Conservation (phyloP, 1,140 invertebrate genomes). For the Tetramorium parvispinum region DNA sequence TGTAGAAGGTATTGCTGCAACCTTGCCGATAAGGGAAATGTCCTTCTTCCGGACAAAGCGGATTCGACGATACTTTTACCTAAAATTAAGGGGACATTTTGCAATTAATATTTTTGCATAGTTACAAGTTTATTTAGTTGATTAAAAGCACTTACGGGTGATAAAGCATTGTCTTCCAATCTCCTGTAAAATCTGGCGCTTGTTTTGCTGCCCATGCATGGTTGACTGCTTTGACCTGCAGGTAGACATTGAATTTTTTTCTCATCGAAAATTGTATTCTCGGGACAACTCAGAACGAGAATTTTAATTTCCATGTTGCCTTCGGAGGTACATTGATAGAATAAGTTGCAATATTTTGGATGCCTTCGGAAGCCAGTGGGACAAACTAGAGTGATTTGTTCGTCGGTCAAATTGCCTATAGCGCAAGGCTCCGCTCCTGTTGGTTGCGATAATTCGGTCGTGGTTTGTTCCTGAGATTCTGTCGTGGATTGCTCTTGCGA, state of each 20-base stretch:
- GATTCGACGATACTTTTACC: constrained; percentile 87
- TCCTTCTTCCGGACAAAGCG: constrained; percentile 89
- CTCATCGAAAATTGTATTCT: constrained; percentile 91
- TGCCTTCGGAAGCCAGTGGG: constrained; percentile 93
- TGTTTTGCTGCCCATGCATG: constrained; percentile 87
- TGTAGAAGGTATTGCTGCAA: constrained; percentile 91
- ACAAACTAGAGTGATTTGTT: constrained; percentile 91
- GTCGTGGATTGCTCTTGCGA: constrained; percentile 34
- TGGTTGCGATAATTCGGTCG: constrained; percentile 51
- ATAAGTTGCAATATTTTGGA: constrained; percentile 93
- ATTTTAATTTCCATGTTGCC: constrained; percentile 90
- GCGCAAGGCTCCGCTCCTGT: constrained; percentile 69
- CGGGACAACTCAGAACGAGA: constrained; percentile 90
- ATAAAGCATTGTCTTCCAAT: constrained; percentile 85
- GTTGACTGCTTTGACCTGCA: constrained; percentile 86
- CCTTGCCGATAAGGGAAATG: constrained; percentile 89
- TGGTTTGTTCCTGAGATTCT: constrained; percentile 52
- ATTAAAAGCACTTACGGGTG: constrained; percentile 86
- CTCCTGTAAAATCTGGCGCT: constrained; percentile 86
- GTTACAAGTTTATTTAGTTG: constrained; percentile 3
- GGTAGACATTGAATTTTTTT: constrained; percentile 89
- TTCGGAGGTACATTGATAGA: constrained; percentile 92
- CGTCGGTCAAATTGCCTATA: constrained; percentile 84
- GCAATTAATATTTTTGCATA: background rate
- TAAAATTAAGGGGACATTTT: constrained; percentile 83